These are phyloP conservation scores for Okamejei kenojei DNA, from an alignment of 2,797 vertebrate species.

Conservation along the genomic window DNA sequence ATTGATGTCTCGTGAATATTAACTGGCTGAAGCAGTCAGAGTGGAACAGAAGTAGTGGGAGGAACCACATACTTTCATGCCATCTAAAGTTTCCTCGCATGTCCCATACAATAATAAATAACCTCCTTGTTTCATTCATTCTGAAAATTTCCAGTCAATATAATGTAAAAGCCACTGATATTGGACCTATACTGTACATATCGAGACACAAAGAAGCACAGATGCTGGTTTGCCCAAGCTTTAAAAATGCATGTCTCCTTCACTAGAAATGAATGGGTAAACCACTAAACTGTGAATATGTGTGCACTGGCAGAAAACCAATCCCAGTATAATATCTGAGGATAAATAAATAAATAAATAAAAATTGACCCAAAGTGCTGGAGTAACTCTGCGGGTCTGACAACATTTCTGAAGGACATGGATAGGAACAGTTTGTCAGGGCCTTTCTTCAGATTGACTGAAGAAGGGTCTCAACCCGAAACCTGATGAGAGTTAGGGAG, in stretches of 20 bases:
- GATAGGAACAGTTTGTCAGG: too few species aligned
- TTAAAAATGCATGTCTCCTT: conserved; percentile 33
- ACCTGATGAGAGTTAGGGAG: too few species aligned
- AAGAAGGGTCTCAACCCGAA: too few species aligned
- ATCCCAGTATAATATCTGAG: neutral
- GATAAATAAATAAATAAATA: neutral
- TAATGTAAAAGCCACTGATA: neutral
- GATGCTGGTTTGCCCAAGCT: neutral
- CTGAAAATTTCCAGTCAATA: neutral
- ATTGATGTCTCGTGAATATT: neutral
- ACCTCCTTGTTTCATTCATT: neutral
- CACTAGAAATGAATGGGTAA: conserved; percentile 8
- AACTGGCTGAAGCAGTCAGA: neutral
- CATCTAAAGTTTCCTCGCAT: neutral
- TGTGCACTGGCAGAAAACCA: conserved; percentile 19
- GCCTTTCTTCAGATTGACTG: too few species aligned
- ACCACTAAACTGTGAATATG: conserved; percentile 16
- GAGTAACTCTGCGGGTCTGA: too few species aligned
- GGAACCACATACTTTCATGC: neutral
- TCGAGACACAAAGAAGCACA: too few species aligned
- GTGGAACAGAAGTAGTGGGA: neutral
- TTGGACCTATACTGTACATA: neutral
- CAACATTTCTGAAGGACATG: too few species aligned
- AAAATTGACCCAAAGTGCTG: too few species aligned
- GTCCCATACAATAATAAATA: neutral